Evolutionary conservation across 2,113 vertebrate species (phyloP).

Genomic region (Eulemur rufifrons): DNA sequence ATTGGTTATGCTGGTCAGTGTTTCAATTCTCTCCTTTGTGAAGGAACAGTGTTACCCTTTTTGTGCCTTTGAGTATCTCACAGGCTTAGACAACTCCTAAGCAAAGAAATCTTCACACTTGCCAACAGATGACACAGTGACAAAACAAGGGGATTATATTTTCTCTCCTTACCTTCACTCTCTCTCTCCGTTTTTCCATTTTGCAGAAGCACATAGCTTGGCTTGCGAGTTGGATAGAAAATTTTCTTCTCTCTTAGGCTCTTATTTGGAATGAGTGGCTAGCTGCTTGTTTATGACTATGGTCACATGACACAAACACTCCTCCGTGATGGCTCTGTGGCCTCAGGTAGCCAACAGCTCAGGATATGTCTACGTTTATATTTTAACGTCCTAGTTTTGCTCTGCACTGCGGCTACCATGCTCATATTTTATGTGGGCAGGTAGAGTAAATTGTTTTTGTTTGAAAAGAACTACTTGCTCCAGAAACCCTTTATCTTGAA

Average conservation of each 20-base stretch:
- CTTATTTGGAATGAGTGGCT: background rate
- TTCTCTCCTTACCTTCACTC: background rate
- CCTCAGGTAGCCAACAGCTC: background rate
- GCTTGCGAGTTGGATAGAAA: background rate
- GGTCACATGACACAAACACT: background rate
- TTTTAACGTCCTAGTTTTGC: background rate
- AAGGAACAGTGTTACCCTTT: background rate
- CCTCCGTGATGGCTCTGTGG: background rate
- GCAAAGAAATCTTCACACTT: slow-evolving; percentile 3
- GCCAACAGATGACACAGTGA: background rate
- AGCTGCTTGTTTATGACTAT: background rate
- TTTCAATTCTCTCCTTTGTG: slow-evolving; percentile 44
- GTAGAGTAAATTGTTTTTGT: background rate
- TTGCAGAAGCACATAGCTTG: background rate
- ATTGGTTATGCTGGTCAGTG: slow-evolving; percentile 41
- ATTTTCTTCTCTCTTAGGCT: background rate
- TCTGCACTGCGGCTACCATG: background rate
- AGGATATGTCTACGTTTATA: background rate
- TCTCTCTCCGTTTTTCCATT: background rate
- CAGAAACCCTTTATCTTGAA: slow-evolving; percentile 28
- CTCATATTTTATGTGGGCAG: background rate
- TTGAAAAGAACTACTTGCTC: background rate
- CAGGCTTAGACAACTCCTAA: background rate
- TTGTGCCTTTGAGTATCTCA: slow-evolving; percentile 1
- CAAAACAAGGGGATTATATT: background rate